These are phyloP conservation scores for Gryon sp. DNA, from an alignment of 1,140 invertebrate species.

Conservation along the genomic window DNA sequence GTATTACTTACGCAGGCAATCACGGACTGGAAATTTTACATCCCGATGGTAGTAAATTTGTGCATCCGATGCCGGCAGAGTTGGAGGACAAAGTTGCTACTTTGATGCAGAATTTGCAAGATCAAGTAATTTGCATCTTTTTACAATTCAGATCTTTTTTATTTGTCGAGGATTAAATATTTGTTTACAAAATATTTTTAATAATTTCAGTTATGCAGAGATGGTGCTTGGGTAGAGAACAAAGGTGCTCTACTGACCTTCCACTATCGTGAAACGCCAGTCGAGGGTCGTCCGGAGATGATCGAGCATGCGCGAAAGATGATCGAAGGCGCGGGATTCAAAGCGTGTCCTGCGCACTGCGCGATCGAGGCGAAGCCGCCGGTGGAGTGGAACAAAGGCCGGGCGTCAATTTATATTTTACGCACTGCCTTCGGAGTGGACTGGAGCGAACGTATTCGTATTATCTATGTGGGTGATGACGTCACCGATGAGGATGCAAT, in stretches of 20 bases:
- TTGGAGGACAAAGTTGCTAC: constrained; percentile 89
- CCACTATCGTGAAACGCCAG: constrained; percentile 91
- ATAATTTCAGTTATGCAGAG: constrained; percentile 85
- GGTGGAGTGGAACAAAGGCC: constrained; percentile 94
- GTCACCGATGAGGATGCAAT: constrained; percentile 95
- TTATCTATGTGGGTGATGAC: constrained; percentile 95
- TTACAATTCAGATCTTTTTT: too few species aligned
- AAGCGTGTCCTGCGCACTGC: constrained; percentile 88
- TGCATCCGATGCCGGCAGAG: constrained; percentile 93
- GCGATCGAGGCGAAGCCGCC: constrained; percentile 93
- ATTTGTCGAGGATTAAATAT: not conserved
- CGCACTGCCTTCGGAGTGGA: constrained; percentile 93
- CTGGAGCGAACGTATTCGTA: constrained; percentile 93
- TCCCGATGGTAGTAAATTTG: constrained; percentile 93
- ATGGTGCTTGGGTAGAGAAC: constrained; percentile 95
- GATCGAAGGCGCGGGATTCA: constrained; percentile 88
- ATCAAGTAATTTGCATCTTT: constrained; percentile 82
- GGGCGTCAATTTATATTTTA: constrained; percentile 93
- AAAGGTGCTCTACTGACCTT: constrained; percentile 93
- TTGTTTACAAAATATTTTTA: not conserved
- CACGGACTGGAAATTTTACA: constrained; percentile 94
- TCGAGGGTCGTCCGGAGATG: constrained; percentile 83
- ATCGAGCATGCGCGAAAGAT: constrained; percentile 85
- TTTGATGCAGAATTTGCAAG: constrained; percentile 89
- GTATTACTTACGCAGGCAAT: constrained; percentile 94